Conservation (phyloP, 2,113 vertebrate species). For the Passer montanus region DNA sequence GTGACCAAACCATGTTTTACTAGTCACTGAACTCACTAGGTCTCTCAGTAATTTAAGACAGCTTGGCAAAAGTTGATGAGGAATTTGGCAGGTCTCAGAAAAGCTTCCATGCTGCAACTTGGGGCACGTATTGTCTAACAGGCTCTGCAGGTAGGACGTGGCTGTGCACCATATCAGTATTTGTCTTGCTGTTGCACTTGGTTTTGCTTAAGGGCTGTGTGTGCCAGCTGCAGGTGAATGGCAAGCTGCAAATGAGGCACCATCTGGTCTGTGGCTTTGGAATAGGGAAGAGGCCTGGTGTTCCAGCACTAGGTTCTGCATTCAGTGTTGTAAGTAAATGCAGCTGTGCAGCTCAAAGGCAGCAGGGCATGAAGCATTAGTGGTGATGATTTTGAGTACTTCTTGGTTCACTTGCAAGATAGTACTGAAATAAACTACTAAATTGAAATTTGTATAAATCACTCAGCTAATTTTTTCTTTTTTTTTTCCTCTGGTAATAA, state of each 20-base stretch:
- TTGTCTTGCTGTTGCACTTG: not conserved
- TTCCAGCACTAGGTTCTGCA: not conserved
- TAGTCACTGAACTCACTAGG: not conserved
- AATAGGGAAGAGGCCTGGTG: not conserved
- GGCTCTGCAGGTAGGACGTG: constrained; percentile 17
- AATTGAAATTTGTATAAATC: not conserved
- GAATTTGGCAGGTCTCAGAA: not conserved
- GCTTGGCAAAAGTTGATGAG: not conserved
- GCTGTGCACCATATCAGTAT: not conserved
- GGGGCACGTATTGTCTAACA: not conserved
- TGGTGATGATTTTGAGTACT: not conserved
- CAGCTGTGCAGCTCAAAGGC: not conserved
- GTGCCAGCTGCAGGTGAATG: not conserved
- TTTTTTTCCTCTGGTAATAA: not conserved
- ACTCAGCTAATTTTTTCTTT: not conserved
- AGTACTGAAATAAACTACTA: not conserved
- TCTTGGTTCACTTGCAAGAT: not conserved
- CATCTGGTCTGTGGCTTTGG: not conserved
- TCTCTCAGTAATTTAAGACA: not conserved
- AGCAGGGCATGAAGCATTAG: not conserved
- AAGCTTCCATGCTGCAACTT: not conserved
- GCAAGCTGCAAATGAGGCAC: not conserved
- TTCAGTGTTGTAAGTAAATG: not conserved
- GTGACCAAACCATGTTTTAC: not conserved
- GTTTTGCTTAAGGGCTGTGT: not conserved